Evolutionary conservation across 2,113 vertebrate species (phyloP), one percentile per base, ranked within the genome.

Genomic region (Pelecanoides urinatrix): DNA sequence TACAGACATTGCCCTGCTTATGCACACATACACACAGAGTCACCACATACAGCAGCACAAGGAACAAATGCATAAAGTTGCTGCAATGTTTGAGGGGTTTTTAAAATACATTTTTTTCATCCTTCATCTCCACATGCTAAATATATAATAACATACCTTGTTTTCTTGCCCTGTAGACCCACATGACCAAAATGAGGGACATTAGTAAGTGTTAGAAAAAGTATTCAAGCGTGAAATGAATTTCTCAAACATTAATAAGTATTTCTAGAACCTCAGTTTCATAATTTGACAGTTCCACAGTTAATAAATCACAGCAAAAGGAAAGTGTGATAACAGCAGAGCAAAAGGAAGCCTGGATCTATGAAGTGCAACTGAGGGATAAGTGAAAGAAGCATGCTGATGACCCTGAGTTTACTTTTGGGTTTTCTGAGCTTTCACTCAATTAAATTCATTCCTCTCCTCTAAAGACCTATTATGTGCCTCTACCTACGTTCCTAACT

Each of bases 161-260:
- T 94, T 96, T 96, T 93, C 91, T 96, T 97, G 95, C 95, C 94
- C 96, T 96, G 89, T 90, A 92, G 95, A 92, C 95, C 96, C 96
- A 81, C 66, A 79, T 92, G 92, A 79, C 94, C 96, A 94, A 95
- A 83, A 81, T 87, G 82, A 97, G 97, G 96, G 97, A 96, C 94
- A 93, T 96, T 97, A 97, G 96, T 96, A 98, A 93, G 96, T 97
- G 95, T 98, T 97, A 97, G 94, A 96, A 97, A 97, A 97, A 98
- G 97, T 92, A 96, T 88, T 94, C 94, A 95, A 97, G 97, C 98
- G 94, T 97, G 97, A 97, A 97, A 97, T 94, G 88, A 97, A 97
- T 96, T 97, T 93, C 96, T 95, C 90, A 92, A 97, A 91, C 92
- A 96, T 97, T 96, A 93, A 94, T 50, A 52, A 96, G 95, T 94